Percentiles rank a stretch among this genome's conserved stretches.
Evolutionary conservation across 1,140 invertebrate genomes (phyloP).

Genomic region (Himalopsyche phryganea): DNA sequence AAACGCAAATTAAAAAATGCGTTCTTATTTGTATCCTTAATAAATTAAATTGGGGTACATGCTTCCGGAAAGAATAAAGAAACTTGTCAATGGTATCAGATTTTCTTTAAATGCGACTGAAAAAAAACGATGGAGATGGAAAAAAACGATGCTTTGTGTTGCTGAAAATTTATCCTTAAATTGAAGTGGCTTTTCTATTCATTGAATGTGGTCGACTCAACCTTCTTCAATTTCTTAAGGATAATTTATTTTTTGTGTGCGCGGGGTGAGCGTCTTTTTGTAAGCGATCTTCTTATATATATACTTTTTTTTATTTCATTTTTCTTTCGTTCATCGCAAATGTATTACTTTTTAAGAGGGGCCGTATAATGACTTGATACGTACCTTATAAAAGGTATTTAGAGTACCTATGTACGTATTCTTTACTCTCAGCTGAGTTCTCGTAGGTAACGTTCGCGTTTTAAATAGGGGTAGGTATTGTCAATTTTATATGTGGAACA

Average conservation of each 20-base stretch:
- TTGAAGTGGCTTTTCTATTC: constrained; percentile 1
- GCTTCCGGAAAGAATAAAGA: constrained; percentile 11
- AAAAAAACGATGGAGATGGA: constrained; percentile 1
- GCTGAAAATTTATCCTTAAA: constrained; percentile 9
- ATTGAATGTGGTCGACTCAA: constrained; percentile 17
- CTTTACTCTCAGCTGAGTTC: no score
- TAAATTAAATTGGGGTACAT: constrained; percentile 33
- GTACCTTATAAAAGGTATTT: no score
- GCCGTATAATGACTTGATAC: no score
- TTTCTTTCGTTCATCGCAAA: not conserved
- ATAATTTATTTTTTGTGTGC: constrained; percentile 29
- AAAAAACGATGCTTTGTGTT: constrained; percentile 16
- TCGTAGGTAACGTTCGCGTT: no score
- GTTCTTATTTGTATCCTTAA: constrained; percentile 31
- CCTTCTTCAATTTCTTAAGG: constrained; percentile 33
- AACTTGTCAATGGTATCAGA: constrained; percentile 33
- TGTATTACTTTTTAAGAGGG: constrained; percentile 2
- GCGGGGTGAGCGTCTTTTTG: constrained; percentile 11
- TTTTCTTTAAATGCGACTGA: constrained; percentile 27
- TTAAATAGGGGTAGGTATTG: no score
- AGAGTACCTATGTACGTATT: no score
- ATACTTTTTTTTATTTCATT: not conserved
- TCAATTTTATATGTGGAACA: no score
- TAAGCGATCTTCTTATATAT: not conserved
- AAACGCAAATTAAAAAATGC: no score